These are phyloP conservation scores for Amia ocellicauda DNA, from an alignment of 2,113 vertebrate species.

Conservation along the genomic window DNA sequence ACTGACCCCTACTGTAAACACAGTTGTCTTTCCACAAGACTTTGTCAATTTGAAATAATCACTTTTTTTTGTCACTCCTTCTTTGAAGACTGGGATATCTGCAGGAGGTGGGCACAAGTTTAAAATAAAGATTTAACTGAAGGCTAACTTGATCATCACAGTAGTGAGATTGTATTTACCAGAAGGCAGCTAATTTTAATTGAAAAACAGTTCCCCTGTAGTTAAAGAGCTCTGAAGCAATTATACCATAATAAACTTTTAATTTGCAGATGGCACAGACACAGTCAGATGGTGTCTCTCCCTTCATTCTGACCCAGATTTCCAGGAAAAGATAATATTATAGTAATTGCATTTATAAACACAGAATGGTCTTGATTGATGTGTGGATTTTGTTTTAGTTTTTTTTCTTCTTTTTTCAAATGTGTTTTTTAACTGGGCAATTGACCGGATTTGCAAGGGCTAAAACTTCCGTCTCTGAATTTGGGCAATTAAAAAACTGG, in stretches of 20 bases:
- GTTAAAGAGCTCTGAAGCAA: conserved; percentile 8
- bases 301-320: not conserved
- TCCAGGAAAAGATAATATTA: not conserved
- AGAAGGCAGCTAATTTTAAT: conserved; percentile 56
- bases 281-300: not conserved
- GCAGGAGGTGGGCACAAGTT: conserved; percentile 55
- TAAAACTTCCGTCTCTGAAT: too few species aligned
- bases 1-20: conserved; percentile 69
- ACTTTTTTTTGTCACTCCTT: conserved; percentile 16
- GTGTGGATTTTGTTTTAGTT: too few species aligned
- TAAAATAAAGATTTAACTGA: conserved; percentile 49
- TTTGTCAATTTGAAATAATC: conserved; percentile 42
- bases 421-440: too few species aligned
- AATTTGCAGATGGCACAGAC: not conserved
- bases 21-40: conserved; percentile 51
- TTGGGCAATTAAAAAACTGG: too few species aligned
- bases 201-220: not conserved
- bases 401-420: too few species aligned
- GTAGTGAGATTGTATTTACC: conserved; percentile 45
- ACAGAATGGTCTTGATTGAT: too few species aligned
- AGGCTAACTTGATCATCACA: conserved; percentile 37
- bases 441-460: too few species aligned
- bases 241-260: not conserved
- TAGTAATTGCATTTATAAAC: not conserved
- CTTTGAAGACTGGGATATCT: conserved; percentile 28